Base-by-base conservation (phyloP, 2,888 invertebrate species). In the Teinopalpus imperialis region DNA sequence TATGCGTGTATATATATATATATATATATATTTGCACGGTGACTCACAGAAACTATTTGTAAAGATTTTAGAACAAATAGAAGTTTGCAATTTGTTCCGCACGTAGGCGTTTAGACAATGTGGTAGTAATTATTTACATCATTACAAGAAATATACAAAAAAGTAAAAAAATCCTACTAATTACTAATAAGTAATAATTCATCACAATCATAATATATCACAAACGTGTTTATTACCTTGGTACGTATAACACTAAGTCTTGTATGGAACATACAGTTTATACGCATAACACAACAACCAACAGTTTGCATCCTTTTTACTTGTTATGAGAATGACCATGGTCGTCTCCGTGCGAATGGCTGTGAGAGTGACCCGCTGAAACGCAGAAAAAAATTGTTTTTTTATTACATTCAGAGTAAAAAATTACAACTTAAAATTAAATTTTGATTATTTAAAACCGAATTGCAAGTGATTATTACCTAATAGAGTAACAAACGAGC, bases 331-430 rank as follows among this genome's bases (percentile, higher is more conserved):
- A 31, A 29, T 40, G 34, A n/a, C 39, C 45, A 10, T 50, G 36
- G 43, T 61, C 59, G 43, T 71, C 58, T 0, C 60, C 66, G 34
- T 67, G 63, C 6, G 64, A 59, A 51, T 73, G 85, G 27, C 66
- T 74, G 66, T 81, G 83, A 0, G 81, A 64, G 57, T 83, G 83
- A 1, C 68, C 68, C 51, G 81, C 85, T 87, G 75, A 13, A 71
- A 74, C 47, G 54, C 12, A 50, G 53, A 56, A 44, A 49, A 27
- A 40, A 47, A n/a, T n/a, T n/a, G n/a, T n/a, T n/a, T n/a, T n/a
- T n/a, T n/a, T n/a, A n/a, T n/a, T n/a, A n/a, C n/a, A n/a, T n/a
- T n/a, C n/a, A n/a, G n/a, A n/a, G n/a, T n/a, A n/a, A n/a, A n/a
- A n/a, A n/a, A n/a, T n/a, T n/a, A n/a, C n/a, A n/a, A n/a, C n/a